A percentile compares a stretch with the other conserved stretches of the same genome.
Conservation (phyloP, 2,797 vertebrate species). For the Mus spretus region DNA sequence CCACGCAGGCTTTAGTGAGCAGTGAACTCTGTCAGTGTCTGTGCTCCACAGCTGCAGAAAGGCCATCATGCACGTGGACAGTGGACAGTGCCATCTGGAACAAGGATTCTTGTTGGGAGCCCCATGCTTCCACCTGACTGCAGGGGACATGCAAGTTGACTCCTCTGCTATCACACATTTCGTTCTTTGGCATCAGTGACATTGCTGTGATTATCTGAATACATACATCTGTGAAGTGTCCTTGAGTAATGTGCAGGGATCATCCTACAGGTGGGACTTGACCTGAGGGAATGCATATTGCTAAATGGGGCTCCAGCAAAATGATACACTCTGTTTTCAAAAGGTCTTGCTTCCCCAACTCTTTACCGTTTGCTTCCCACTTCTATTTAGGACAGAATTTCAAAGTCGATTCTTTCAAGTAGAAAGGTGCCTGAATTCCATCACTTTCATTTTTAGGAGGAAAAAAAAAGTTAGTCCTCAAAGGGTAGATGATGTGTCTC, state of each 20-base stretch:
- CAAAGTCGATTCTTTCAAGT: conserved; percentile 27
- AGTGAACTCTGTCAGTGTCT: neutral
- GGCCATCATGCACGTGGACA: neutral
- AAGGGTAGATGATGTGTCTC: neutral
- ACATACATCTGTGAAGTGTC: neutral
- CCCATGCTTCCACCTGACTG: rapidly evolving
- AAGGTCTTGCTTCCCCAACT: neutral
- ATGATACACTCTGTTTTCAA: neutral
- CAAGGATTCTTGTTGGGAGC: neutral
- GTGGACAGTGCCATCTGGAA: neutral
- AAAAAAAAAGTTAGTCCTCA: neutral
- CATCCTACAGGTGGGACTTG: neutral
- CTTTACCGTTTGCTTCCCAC: neutral
- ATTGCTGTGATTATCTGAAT: neutral
- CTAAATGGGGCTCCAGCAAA: neutral
- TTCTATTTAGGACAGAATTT: conserved; percentile 28
- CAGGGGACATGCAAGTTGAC: neutral
- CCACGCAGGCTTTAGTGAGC: neutral
- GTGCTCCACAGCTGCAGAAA: neutral
- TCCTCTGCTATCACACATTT: neutral
- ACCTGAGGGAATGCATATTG: neutral
- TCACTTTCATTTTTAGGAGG: conserved; percentile 9
- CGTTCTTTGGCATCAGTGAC: neutral
- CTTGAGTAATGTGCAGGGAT: neutral
- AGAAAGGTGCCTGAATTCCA: neutral